Conservation (phyloP, 1,140 invertebrate genomes). For the Drosophila sulfurigaster region DNA sequence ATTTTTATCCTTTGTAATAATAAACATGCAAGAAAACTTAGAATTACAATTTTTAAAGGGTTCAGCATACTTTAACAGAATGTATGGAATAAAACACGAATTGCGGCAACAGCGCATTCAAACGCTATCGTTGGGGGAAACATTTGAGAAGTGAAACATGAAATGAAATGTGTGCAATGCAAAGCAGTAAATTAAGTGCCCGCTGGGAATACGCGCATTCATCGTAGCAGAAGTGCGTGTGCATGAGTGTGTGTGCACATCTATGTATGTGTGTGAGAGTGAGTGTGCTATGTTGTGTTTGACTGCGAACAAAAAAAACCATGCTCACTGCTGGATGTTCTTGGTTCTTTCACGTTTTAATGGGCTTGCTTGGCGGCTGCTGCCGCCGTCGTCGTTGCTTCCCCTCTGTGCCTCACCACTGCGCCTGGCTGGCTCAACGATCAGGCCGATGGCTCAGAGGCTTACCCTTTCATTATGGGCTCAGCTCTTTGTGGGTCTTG, state of each 20-base stretch:
- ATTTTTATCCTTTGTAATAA: too few species aligned
- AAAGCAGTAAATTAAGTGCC: conserved; percentile 80
- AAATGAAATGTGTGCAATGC: conserved; percentile 54
- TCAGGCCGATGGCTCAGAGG: conserved; percentile 34
- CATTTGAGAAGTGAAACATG: conserved; percentile 61
- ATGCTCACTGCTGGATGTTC: conserved; percentile 32
- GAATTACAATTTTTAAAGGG: too few species aligned
- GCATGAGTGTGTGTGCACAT: conserved; percentile 9
- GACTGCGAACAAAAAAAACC: conserved; percentile 37
- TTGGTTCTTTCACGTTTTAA: conserved; percentile 46
- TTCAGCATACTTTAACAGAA: neutral
- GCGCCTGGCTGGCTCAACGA: neutral
- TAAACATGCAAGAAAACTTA: too few species aligned
- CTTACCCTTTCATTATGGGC: conserved; percentile 77
- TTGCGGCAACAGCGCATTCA: conserved; percentile 60
- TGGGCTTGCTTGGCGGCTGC: conserved; percentile 48
- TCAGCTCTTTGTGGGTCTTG: conserved; percentile 29
- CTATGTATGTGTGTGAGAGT: neutral
- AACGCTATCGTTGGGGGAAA: conserved; percentile 14
- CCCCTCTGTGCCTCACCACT: neutral
- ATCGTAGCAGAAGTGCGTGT: conserved; percentile 31
- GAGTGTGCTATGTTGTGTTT: conserved; percentile 25
- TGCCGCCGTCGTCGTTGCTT: neutral
- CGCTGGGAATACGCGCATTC: conserved; percentile 66
- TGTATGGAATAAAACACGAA: conserved; percentile 37